Evolutionary conservation across 1,140 invertebrate species (phyloP).

Genomic region (Sogatella furcifera): DNA sequence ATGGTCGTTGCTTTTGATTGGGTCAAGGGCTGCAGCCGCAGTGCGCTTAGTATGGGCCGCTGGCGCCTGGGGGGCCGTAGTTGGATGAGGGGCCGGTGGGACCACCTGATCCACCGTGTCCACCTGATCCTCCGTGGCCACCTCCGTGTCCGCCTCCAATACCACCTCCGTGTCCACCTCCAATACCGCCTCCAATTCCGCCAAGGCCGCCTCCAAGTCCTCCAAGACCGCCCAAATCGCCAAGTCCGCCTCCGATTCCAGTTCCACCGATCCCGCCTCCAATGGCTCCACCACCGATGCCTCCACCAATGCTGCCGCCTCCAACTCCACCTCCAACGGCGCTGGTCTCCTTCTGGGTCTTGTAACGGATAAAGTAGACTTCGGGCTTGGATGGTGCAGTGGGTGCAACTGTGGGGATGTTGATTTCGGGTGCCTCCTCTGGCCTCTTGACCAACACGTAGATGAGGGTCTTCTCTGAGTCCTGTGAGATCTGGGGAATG

Average conservation of each 20-base stretch:
- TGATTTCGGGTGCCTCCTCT: conserved; percentile 65
- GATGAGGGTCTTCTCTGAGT: conserved; percentile 80
- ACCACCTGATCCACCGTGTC: conserved; percentile 34
- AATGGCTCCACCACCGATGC: conserved; percentile 31
- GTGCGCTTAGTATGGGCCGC: conserved; percentile 24
- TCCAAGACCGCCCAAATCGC: conserved; percentile 29
- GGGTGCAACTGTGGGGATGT: conserved; percentile 57
- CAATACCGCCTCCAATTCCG: conserved; percentile 31
- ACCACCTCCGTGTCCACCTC: conserved; percentile 26
- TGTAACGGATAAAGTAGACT: conserved; percentile 81
- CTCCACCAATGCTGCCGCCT: conserved; percentile 31
- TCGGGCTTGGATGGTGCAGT: conserved; percentile 74
- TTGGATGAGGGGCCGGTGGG: conserved; percentile 46
- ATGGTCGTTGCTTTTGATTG: not conserved
- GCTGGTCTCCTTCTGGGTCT: conserved; percentile 52
- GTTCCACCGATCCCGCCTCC: conserved; percentile 26
- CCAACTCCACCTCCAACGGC: conserved; percentile 25
- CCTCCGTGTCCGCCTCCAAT: conserved; percentile 26
- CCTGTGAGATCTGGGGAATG: conserved; percentile 58
- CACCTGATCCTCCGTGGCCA: conserved; percentile 26
- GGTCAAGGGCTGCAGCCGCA: not conserved
- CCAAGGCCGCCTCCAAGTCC: conserved; percentile 27
- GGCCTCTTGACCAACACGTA: conserved; percentile 80
- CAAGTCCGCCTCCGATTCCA: conserved; percentile 30
- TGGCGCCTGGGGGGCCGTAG: conserved; percentile 48